These are phyloP conservation scores for Pithys albifrons DNA, from an alignment of 2,113 vertebrate species.

Conservation along the genomic window DNA sequence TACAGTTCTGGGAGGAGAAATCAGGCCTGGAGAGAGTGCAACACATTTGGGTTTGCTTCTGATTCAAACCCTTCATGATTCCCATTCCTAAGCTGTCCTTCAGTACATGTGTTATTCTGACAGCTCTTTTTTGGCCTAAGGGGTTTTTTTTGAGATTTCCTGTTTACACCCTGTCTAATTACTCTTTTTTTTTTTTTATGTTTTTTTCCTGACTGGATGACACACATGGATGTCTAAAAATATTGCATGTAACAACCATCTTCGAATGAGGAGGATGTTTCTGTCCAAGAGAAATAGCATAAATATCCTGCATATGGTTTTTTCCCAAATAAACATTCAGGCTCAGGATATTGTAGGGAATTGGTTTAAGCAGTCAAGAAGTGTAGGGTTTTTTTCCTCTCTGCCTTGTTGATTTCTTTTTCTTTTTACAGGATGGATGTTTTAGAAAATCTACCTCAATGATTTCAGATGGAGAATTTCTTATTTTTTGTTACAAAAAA, in stretches of 20 bases:
- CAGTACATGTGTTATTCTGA: not conserved
- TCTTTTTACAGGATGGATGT: not conserved
- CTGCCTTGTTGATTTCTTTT: not conserved
- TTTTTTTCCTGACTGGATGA: slow-evolving; percentile 33
- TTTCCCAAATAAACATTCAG: slow-evolving; percentile 13
- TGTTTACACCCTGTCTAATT: slow-evolving; percentile 64
- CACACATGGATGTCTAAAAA: slow-evolving; percentile 71
- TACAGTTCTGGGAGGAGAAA: not conserved
- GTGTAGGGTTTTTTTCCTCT: not conserved
- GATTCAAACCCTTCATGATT: not conserved
- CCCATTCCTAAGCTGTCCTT: not conserved
- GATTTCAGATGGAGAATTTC: not conserved
- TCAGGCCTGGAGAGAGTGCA: not conserved
- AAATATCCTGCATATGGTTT: slow-evolving; percentile 52
- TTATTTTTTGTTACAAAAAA: not conserved
- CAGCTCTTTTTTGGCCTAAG: not conserved
- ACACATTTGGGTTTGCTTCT: not conserved
- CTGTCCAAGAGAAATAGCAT: slow-evolving; percentile 26
- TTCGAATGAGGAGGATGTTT: slow-evolving; percentile 52
- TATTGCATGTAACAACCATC: slow-evolving; percentile 50
- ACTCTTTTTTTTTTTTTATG: not conserved
- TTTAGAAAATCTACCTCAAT: not conserved
- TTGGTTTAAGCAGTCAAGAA: not conserved
- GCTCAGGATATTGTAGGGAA: not conserved
- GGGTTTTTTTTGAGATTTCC: slow-evolving; percentile 32